These are phyloP conservation scores for Palythoa grandiflora DNA, from an alignment of 92 coral and sea anemone species.

Conservation along the genomic window DNA sequence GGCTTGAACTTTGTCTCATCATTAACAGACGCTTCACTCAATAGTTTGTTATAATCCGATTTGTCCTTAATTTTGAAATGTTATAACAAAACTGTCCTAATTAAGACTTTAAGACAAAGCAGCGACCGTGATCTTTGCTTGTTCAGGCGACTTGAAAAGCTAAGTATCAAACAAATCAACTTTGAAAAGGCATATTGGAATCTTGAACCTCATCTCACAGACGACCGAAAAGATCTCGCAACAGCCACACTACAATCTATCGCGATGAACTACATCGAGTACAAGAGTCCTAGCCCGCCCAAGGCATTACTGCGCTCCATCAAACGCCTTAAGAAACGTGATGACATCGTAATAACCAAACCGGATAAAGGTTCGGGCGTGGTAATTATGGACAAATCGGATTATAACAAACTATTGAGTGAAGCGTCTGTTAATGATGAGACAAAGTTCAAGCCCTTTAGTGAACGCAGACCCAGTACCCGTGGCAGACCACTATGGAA, in stretches of 20 bases:
- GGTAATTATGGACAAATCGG: slow-evolving; percentile 66
- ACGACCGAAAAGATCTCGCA: too few relatives aligned
- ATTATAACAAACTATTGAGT: slow-evolving; percentile 46
- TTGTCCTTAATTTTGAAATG: slow-evolving; percentile 62
- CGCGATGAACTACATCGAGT: background rate
- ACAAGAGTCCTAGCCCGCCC: slow-evolving; percentile 4
- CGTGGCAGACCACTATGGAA: slow-evolving; percentile 46
- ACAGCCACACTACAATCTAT: background rate
- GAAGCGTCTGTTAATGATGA: slow-evolving; percentile 66
- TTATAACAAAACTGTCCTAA: too few relatives aligned
- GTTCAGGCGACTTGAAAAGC: too few relatives aligned
- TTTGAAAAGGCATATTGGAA: too few relatives aligned
- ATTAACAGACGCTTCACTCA: slow-evolving; percentile 66
- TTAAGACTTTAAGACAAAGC: too few relatives aligned
- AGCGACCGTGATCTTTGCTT: too few relatives aligned
- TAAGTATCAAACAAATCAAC: too few relatives aligned
- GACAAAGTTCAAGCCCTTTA: slow-evolving; percentile 46
- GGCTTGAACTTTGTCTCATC: slow-evolving; percentile 51
- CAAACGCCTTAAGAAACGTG: slow-evolving; percentile 15
- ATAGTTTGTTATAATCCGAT: slow-evolving; percentile 45
- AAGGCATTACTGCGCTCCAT: slow-evolving; percentile 2
- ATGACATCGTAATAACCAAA: slow-evolving; percentile 61
- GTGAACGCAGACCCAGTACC: slow-evolving; percentile 53
- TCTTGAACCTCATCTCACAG: too few relatives aligned
- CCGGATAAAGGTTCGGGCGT: slow-evolving; percentile 74